Percentiles rank a stretch among this genome's conserved stretches.
Conservation (phyloP, 1,140 invertebrate species). For the Pectinophora gossypiella region DNA sequence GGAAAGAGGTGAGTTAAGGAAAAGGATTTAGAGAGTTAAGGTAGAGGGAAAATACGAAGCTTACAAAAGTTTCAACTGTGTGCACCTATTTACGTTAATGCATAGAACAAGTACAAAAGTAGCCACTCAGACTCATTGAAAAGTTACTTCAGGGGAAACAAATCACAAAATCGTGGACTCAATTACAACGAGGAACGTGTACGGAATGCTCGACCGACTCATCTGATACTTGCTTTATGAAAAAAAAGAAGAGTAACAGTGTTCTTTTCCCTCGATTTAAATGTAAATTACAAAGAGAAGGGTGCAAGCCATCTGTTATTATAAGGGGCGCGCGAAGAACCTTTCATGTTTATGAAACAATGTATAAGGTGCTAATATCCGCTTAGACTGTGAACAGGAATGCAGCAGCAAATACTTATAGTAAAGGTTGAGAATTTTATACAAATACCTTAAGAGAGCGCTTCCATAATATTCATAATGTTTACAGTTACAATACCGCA, state of each 20-base stretch:
- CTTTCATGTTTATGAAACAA: slow-evolving; percentile 28
- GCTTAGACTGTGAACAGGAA: no score
- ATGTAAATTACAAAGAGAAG: slow-evolving; percentile 26
- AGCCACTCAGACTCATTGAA: neutral
- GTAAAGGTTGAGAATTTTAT: no score
- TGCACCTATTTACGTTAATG: neutral
- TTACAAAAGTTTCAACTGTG: slow-evolving; percentile 1
- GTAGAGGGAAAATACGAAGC: slow-evolving; percentile 7
- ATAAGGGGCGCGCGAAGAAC: slow-evolving; percentile 12
- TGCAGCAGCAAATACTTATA: no score
- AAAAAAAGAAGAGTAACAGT: slow-evolving; percentile 3
- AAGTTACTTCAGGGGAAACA: neutral
- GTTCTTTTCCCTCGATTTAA: slow-evolving; percentile 21
- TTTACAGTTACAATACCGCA: no score
- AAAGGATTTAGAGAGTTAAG: slow-evolving; percentile 13
- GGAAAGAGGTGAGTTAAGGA: slow-evolving; percentile 13
- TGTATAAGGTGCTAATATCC: neutral
- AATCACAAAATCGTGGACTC: neutral
- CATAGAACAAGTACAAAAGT: neutral
- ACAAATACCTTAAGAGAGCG: no score
- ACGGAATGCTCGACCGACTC: neutral
- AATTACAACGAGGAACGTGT: neutral
- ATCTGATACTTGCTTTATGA: slow-evolving; percentile 4
- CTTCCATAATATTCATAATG: no score
- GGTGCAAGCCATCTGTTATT: slow-evolving; percentile 16